phyloP scores from a whole-genome alignment of 1,140 invertebrate species.

The Babylonia areolata region DNA sequence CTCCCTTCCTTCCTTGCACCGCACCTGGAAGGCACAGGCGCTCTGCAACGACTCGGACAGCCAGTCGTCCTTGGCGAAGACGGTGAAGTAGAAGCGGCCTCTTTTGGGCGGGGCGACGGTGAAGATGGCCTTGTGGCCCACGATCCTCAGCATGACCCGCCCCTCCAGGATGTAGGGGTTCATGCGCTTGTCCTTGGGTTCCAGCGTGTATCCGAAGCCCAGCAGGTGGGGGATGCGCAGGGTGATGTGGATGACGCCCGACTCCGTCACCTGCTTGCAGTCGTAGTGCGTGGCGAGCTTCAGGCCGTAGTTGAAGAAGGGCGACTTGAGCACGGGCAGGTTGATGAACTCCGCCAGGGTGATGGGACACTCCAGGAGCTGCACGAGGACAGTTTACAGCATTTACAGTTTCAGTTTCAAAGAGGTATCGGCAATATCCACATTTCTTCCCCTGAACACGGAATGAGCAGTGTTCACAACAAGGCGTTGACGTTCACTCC shows the following conservation, averaged over 20 bases:
- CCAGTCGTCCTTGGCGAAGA: conserved; percentile 72
- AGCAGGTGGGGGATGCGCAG: conserved; percentile 65
- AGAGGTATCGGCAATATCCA: too few species aligned
- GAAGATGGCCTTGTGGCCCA: conserved; percentile 71
- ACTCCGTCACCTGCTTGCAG: conserved; percentile 66
- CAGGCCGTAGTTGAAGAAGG: conserved; percentile 73
- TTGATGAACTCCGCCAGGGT: conserved; percentile 78
- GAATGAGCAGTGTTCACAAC: too few species aligned
- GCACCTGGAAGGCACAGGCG: conserved; percentile 70
- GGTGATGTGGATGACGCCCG: conserved; percentile 67
- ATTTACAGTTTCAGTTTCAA: too few species aligned
- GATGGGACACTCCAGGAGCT: conserved; percentile 77
- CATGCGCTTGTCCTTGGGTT: conserved; percentile 61
- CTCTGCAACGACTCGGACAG: conserved; percentile 71
- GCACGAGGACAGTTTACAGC: too few species aligned
- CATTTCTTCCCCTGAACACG: too few species aligned
- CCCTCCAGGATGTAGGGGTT: conserved; percentile 62
- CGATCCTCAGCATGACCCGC: conserved; percentile 67
- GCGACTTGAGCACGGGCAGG: conserved; percentile 76
- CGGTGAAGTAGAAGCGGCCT: conserved; percentile 71
- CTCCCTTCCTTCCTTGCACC: conserved; percentile 66
- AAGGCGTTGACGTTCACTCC: too few species aligned
- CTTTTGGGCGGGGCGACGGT: conserved; percentile 68
- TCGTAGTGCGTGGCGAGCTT: conserved; percentile 69
- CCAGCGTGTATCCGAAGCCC: conserved; percentile 69